Base-by-base conservation (phyloP, 2,888 invertebrate genomes). In the Cataglyphis altisquamis region DNA sequence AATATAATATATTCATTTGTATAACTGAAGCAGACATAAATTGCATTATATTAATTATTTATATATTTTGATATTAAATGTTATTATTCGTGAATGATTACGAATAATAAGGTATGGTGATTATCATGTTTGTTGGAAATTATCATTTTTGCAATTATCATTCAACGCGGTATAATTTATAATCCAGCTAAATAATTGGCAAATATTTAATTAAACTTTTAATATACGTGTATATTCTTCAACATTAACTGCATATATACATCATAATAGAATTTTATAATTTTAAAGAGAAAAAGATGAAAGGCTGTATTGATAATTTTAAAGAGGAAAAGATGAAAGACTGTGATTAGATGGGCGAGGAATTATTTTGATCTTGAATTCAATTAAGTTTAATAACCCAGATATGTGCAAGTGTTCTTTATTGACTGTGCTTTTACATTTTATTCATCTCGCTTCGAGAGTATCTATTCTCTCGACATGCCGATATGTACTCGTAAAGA, bases 351-450 rank as follows among this genome's bases (percentile, higher is more conserved):
- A 21, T 52, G 0, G 32, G 18, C 18, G 25, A 12, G 12, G n/a
- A 67, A 32, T 66, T 41, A 6, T 66, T 39, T 66, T n/a, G 29
- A 39, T 39, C 39, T 66, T 67, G 4, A 29, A 67, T 57, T 39
- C 6, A 41, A 67, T 66, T 64, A 74, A 18, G 2, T 36, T 25
- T 8, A 48, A 0, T 36, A 75, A 75, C 18, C 29, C 45, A 66
- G 68, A 66, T 85, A 66, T 68, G 86, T 86, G 86, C 86, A 82
- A 78, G 86, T 86, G 68, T 67, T 64, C 73, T 86, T 86, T 86
- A 86, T 86, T 86, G 66, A 77, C 77, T 70, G 85, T 85, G 86
- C 86, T 86, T 85, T 83, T 86, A 86, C 86, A 86, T 81, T 81
- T 85, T 84, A 77, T 67, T 85, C 74, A 25, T 75, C 74, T 82